Percentiles rank a stretch among this genome's conserved stretches.
Conservation (phyloP, 2,113 vertebrate species). For the Centropus unirufus region DNA sequence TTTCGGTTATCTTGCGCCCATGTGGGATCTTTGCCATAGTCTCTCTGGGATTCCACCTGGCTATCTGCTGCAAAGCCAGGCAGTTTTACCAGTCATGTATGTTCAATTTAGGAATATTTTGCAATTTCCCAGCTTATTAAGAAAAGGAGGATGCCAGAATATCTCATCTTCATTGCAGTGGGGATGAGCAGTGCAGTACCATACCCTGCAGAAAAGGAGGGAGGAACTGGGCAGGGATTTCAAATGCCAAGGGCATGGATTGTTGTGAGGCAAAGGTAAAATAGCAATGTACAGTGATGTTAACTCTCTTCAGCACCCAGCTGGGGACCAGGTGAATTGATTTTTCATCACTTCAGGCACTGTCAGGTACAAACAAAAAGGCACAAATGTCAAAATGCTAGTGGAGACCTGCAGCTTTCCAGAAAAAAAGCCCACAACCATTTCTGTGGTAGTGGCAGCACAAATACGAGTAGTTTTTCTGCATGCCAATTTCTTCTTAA, state of each 20-base stretch:
- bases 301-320: background rate
- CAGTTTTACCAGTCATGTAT: background rate
- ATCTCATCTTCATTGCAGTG: background rate
- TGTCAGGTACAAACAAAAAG: background rate
- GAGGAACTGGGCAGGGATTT: background rate
- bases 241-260: background rate
- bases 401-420: conserved; percentile 1
- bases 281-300: background rate
- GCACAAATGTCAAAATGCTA: background rate
- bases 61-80: background rate
- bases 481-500: conserved; percentile 26
- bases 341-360: background rate
- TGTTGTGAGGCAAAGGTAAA: background rate
- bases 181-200: background rate
- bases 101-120: background rate
- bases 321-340: background rate
- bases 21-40: background rate
- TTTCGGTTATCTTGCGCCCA: background rate
- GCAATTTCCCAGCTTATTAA: background rate
- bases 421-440: background rate
- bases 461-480: background rate
- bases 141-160: background rate
- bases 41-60: background rate
- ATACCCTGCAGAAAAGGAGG: background rate
- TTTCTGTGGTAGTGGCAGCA: background rate